phyloP scores from a whole-genome alignment of 2,888 invertebrate species.

The Zhengitettix transpicula region DNA sequence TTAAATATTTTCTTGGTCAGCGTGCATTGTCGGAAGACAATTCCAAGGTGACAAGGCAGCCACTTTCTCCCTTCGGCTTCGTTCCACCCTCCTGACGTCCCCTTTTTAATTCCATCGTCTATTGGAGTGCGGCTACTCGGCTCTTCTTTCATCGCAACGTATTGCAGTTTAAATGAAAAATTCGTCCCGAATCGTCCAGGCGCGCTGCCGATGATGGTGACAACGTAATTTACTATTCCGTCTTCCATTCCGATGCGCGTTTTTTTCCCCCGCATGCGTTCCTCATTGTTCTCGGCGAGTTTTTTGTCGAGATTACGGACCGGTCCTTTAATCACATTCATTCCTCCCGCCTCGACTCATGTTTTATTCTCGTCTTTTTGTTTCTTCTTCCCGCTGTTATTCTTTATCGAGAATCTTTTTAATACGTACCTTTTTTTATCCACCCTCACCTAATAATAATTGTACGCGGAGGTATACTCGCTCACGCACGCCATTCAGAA shows the following conservation, averaged over 20 bases:
- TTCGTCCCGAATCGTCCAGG: background rate
- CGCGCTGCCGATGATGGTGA: too few relatives aligned
- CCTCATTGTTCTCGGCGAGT: too few relatives aligned
- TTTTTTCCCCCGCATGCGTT: too few relatives aligned
- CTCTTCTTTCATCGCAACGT: background rate
- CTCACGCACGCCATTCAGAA: conserved; percentile 4
- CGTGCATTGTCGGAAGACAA: too few relatives aligned
- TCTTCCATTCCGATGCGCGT: too few relatives aligned
- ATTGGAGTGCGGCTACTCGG: background rate
- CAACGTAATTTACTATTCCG: too few relatives aligned
- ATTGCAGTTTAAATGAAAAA: background rate
- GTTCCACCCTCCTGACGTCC: background rate
- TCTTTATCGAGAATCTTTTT: conserved; percentile 11
- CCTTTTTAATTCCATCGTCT: background rate
- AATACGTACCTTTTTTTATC: conserved; percentile 10
- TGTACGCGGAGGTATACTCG: background rate
- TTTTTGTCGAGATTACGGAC: background rate
- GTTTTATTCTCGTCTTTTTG: background rate
- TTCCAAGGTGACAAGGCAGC: too few relatives aligned
- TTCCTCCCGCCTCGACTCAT: background rate
- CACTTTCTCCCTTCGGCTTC: too few relatives aligned
- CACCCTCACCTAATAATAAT: conserved; percentile 10
- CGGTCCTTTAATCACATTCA: background rate
- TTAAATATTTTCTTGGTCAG: too few relatives aligned
- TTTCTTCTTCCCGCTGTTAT: conserved; percentile 6